phyloP scores from a whole-genome alignment of 2,888 invertebrate genomes.

The Cremastinae sp. region DNA sequence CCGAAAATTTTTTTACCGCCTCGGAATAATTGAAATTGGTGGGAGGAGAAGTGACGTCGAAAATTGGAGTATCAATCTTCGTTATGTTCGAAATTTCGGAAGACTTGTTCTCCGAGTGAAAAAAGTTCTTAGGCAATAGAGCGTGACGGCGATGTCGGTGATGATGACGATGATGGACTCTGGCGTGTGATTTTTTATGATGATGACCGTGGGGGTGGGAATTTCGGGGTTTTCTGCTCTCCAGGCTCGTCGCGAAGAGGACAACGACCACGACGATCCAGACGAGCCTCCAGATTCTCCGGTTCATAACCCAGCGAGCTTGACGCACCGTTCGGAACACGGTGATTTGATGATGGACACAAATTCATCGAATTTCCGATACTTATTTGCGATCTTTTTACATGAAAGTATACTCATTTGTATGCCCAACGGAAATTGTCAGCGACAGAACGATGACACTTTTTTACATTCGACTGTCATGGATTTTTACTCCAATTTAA shows the following conservation, averaged over 20 bases:
- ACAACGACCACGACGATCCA: slow-evolving; percentile 59
- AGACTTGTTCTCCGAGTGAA: not conserved
- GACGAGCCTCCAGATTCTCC: slow-evolving; percentile 45
- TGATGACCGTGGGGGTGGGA: slow-evolving; percentile 30
- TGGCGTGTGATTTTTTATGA: slow-evolving; percentile 20
- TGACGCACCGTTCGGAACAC: slow-evolving; percentile 40
- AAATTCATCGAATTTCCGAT: slow-evolving; percentile 54
- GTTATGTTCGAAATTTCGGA: slow-evolving; percentile 10
- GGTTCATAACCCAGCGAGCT: slow-evolving; percentile 66
- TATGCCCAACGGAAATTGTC: slow-evolving; percentile 26
- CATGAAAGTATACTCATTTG: slow-evolving; percentile 51
- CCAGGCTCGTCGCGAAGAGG: slow-evolving; percentile 26
- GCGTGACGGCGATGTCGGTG: slow-evolving; percentile 28
- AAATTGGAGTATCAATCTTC: not conserved
- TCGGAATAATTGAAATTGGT: not conserved
- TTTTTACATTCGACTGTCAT: slow-evolving; percentile 52
- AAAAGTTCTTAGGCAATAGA: slow-evolving; percentile 6
- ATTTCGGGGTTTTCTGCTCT: slow-evolving; percentile 51
- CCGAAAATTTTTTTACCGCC: not conserved
- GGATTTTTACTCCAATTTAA: not conserved
- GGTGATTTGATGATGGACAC: slow-evolving; percentile 32
- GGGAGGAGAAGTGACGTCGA: not conserved
- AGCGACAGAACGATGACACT: slow-evolving; percentile 39
- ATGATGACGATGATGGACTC: slow-evolving; percentile 46
- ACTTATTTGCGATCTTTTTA: slow-evolving; percentile 29